Evolutionary conservation across 1,140 invertebrate genomes (phyloP).

Genomic region (Conopomorpha cramerella): DNA sequence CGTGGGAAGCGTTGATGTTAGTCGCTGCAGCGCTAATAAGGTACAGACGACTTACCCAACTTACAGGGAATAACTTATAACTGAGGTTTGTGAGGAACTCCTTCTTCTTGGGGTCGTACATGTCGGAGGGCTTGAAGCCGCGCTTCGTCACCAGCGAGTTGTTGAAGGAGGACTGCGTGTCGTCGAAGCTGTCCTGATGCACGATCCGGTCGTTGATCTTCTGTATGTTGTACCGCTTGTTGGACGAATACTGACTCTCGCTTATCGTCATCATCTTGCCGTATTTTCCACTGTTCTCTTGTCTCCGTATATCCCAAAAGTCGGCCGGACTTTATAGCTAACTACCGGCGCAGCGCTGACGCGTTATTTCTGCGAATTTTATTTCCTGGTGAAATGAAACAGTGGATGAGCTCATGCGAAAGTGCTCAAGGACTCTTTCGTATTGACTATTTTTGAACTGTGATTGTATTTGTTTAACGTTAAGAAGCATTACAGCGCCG

Average conservation of each 20-base stretch:
- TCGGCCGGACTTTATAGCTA: too few species aligned
- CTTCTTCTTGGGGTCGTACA: conserved; percentile 77
- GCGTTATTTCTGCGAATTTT: too few species aligned
- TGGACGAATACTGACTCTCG: conserved; percentile 55
- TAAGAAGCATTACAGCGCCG: too few species aligned
- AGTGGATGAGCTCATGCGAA: not conserved
- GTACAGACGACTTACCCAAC: conserved; percentile 73
- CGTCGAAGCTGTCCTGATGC: conserved; percentile 49
- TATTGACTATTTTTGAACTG: not conserved
- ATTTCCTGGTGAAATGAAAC: not conserved
- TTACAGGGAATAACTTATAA: conserved; percentile 76
- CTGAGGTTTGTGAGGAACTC: conserved; percentile 80
- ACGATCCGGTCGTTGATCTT: conserved; percentile 55
- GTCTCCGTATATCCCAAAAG: not conserved
- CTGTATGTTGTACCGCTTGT: conserved; percentile 54
- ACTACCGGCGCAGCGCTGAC: too few species aligned
- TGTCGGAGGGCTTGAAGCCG: conserved; percentile 84
- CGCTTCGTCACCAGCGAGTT: conserved; percentile 60
- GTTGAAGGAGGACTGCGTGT: conserved; percentile 49
- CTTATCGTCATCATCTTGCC: conserved; percentile 57
- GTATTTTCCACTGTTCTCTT: conserved; percentile 5
- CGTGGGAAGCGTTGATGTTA: too few species aligned
- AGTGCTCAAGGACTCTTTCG: not conserved
- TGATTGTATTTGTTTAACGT: not conserved
- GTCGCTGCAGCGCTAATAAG: too few species aligned